These are phyloP conservation scores for Candidula unifasciata DNA, from an alignment of 2,888 invertebrate genomes.

Conservation along the genomic window DNA sequence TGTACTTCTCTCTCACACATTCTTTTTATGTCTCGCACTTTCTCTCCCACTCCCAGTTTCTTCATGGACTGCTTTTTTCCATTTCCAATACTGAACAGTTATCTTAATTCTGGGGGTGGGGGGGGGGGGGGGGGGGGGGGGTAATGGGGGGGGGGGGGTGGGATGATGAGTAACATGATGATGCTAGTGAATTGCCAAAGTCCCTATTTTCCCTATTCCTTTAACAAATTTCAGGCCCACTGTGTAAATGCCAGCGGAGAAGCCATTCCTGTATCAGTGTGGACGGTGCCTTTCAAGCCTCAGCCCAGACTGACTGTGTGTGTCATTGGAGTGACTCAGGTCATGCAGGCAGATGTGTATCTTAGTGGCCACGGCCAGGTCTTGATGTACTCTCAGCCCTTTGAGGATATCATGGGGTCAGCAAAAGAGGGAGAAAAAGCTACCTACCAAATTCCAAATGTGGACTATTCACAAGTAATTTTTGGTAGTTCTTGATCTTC, in stretches of 20 bases:
- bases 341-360: slow-evolving; percentile 1
- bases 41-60: too few relatives aligned
- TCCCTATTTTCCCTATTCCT: neutral
- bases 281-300: slow-evolving; percentile 39
- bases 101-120: too few relatives aligned
- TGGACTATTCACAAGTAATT: slow-evolving; percentile 26
- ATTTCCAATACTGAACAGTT: too few relatives aligned
- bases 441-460: neutral
- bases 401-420: slow-evolving; percentile 34
- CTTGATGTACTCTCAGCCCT: slow-evolving; percentile 17
- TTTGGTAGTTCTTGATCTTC: neutral
- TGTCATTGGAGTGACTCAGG: slow-evolving; percentile 16
- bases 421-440: neutral
- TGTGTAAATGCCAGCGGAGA: slow-evolving; percentile 39
- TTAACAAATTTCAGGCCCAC: slow-evolving; percentile 9
- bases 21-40: too few relatives aligned
- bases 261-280: slow-evolving; percentile 31
- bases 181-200: too few relatives aligned
- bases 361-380: slow-evolving; percentile 6
- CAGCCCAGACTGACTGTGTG: slow-evolving; percentile 35
- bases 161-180: too few relatives aligned
- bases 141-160: too few relatives aligned
- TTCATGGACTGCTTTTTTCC: too few relatives aligned
- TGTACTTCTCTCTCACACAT: too few relatives aligned
- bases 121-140: too few relatives aligned